Conservation (phyloP, 2,888 invertebrate species). For the Pyrocoelia pectoralis region DNA sequence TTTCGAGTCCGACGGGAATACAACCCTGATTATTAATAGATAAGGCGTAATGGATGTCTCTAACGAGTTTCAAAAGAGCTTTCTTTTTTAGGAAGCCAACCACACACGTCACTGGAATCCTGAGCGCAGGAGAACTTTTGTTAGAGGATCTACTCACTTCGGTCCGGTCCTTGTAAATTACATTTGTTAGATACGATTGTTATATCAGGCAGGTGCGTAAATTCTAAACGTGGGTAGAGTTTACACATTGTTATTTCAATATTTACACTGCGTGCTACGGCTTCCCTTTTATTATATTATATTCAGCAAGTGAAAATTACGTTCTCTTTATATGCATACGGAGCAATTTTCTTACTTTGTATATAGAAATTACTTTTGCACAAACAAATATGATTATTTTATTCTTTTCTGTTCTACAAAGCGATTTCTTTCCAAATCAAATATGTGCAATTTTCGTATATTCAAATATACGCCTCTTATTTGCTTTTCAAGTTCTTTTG, state of each 20-base stretch:
- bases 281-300: slow-evolving; percentile 34
- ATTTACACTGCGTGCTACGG: slow-evolving; percentile 37
- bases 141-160: slow-evolving; percentile 27
- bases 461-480: slow-evolving; percentile 22
- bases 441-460: slow-evolving; percentile 21
- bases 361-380: slow-evolving; percentile 32
- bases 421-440: slow-evolving; percentile 26
- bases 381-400: slow-evolving; percentile 35
- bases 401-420: slow-evolving; percentile 22
- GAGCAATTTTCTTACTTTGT: slow-evolving; percentile 21
- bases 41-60: slow-evolving; percentile 44
- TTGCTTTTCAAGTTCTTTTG: slow-evolving; percentile 7
- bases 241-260: slow-evolving; percentile 40
- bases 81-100: slow-evolving; percentile 41
- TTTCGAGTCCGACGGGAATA: slow-evolving; percentile 35
- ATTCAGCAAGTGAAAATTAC: slow-evolving; percentile 35
- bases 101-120: slow-evolving; percentile 39
- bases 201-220: slow-evolving; percentile 43
- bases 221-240: slow-evolving; percentile 39
- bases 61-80: slow-evolving; percentile 43
- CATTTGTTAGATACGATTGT: slow-evolving; percentile 42
- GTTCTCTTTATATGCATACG: slow-evolving; percentile 28
- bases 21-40: slow-evolving; percentile 42
- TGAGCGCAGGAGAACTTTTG: slow-evolving; percentile 36
- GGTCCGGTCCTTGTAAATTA: slow-evolving; percentile 40